These are phyloP conservation scores for Tenthredo mesomela DNA, from an alignment of 2,888 invertebrate species.

Conservation along the genomic window DNA sequence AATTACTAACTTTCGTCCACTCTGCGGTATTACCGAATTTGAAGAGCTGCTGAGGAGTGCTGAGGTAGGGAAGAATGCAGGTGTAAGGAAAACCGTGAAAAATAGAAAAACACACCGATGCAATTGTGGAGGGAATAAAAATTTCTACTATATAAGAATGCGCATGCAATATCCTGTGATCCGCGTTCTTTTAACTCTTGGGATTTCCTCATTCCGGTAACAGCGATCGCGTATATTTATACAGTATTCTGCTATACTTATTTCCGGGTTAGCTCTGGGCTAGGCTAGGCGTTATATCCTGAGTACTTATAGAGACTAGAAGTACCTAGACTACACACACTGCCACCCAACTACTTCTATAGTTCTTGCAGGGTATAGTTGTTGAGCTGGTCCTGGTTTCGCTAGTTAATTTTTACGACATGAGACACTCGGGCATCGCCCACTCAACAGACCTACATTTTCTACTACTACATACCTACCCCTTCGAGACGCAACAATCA, in stretches of 20 bases:
- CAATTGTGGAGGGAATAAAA: neutral
- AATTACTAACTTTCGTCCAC: neutral
- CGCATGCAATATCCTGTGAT: constrained; percentile 44
- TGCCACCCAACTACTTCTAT: neutral
- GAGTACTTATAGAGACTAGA: neutral
- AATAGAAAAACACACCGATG: neutral
- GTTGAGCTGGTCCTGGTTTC: constrained; percentile 44
- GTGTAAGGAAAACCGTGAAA: neutral
- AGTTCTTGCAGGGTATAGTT: constrained; percentile 17
- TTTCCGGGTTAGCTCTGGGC: neutral
- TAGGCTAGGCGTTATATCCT: neutral
- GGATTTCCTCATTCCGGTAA: neutral
- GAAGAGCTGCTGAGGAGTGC: neutral
- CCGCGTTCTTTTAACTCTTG: constrained; percentile 26
- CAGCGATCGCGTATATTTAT: neutral
- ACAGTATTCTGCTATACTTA: neutral
- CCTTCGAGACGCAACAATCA: constrained; percentile 39
- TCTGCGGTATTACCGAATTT: neutral
- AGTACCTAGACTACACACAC: neutral
- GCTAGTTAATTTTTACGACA: constrained; percentile 47
- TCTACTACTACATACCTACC: too few relatives aligned
- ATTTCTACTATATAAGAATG: constrained; percentile 16
- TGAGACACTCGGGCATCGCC: neutral
- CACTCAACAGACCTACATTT: constrained; percentile 33
- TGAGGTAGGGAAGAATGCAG: neutral